Percentiles rank a stretch among this genome's conserved stretches.
Conservation (phyloP, 2,113 vertebrate genomes). For the Trematocara variabile region DNA sequence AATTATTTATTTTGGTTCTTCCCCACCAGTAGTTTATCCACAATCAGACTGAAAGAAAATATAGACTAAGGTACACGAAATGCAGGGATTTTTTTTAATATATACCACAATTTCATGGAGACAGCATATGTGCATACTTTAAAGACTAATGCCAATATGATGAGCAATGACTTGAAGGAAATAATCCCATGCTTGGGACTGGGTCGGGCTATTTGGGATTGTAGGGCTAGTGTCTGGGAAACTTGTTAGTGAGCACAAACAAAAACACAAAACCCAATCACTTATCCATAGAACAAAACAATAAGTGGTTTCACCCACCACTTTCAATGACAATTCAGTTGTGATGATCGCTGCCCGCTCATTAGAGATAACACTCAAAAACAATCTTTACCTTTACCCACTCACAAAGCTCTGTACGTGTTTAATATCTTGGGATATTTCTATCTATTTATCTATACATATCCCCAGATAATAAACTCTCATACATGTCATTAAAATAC, state of each 20-base stretch:
- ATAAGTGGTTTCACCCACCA: conserved; percentile 50
- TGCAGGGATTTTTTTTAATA: conserved; percentile 66
- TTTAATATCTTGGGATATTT: conserved; percentile 17
- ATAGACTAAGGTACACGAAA: conserved; percentile 69
- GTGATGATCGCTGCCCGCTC: conserved; percentile 31
- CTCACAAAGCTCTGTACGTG: conserved; percentile 33
- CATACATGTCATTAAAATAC: conserved; percentile 54
- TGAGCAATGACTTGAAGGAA: conserved; percentile 51
- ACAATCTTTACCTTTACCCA: conserved; percentile 43
- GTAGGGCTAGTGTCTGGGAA: conserved; percentile 39
- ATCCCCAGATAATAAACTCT: conserved; percentile 12
- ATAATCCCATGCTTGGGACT: conserved; percentile 39
- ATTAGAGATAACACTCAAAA: conserved; percentile 37
- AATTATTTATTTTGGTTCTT: conserved; percentile 73
- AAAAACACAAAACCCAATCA: conserved; percentile 69
- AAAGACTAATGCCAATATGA: conserved; percentile 67
- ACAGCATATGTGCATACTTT: conserved; percentile 71
- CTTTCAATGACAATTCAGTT: conserved; percentile 42
- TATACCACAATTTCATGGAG: conserved; percentile 69
- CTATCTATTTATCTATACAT: neutral
- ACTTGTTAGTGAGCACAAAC: conserved; percentile 69
- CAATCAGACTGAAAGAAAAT: conserved; percentile 67
- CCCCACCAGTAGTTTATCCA: conserved; percentile 72
- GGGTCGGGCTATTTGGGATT: conserved; percentile 35
- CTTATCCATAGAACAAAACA: conserved; percentile 64